Base-by-base conservation (phyloP, 30 jellyfish, hydroid and myxozoan genomes). In the Phacellophora camtschatica region DNA sequence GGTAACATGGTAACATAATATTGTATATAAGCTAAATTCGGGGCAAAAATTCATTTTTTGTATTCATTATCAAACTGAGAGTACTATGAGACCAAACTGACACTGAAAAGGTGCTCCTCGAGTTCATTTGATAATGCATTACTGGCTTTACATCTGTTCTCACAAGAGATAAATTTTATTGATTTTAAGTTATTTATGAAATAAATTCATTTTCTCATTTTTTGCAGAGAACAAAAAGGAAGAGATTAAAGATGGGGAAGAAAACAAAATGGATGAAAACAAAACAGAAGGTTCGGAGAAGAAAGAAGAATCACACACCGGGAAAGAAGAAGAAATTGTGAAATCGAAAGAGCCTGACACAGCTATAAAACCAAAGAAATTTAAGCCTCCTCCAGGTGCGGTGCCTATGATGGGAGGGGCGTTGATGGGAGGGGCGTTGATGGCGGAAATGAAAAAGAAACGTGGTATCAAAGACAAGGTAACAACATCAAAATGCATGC, bases 361-460 rank as follows among this genome's bases (percentile, higher is more conserved):
- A 12, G 72, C 48, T 9, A 77, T 84, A 7, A 80, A 65, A 29
- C 77, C 91, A 36, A 80, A 80, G 71, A 65, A 62, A 36, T 80
- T 19, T 56, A 80, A 65, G 42, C 91, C 91, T 5, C 91, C 91
- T 5, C 91, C 91, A 7, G 91, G 91, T 34, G 91, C 77, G 62
- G 88, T 86, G 34, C 87, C 96, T 10, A 27, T 72, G 64, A 24
- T 71, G 30, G 96, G 96, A 16, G 80, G 85, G 24, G 68, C 68
- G 90, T 87, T 77, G 55, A 39, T 83, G 8, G 96, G 96, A 23
- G 87, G 90, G 20, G 91, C 89, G 3, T 58, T 86, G 79, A 74
- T 86, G 87, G 96, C 96, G 22, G 96, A 86, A 48, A 86, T 86
- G 96, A 86, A 76, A 49, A 86, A 86, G 77, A 76, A 82, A 28